Percentiles rank a stretch among this genome's conserved stretches.
phyloP scores from a whole-genome alignment of 2,888 invertebrate species.

The Lomographa bimaculata region DNA sequence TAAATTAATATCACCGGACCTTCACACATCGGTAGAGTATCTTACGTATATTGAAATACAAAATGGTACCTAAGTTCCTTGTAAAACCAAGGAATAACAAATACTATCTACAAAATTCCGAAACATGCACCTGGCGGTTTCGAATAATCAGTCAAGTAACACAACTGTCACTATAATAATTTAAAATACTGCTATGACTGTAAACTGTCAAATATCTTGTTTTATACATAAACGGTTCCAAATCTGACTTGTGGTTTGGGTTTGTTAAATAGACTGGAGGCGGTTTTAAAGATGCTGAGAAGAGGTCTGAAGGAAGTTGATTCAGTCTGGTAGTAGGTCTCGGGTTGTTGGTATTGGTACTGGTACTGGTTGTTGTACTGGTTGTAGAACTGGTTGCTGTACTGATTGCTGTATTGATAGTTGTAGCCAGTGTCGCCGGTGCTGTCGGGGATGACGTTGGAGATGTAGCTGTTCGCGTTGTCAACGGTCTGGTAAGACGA shows the following conservation, averaged over 20 bases:
- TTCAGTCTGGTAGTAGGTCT: conserved; percentile 56
- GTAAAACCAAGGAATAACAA: conserved; percentile 81
- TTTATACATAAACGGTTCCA: conserved; percentile 70
- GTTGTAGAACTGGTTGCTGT: conserved; percentile 61
- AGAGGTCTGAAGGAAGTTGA: conserved; percentile 73
- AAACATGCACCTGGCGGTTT: conserved; percentile 58
- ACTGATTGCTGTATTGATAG: conserved; percentile 50
- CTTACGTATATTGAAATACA: conserved; percentile 44
- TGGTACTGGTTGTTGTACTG: conserved; percentile 64
- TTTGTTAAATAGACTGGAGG: conserved; percentile 68
- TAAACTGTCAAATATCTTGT: conserved; percentile 30
- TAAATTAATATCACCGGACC: conserved; percentile 64
- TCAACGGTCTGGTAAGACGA: conserved; percentile 67
- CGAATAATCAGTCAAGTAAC: conserved; percentile 81
- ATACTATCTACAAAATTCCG: conserved; percentile 71
- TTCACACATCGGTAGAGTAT: conserved; percentile 51
- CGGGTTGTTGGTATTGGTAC: conserved; percentile 60
- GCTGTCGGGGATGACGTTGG: conserved; percentile 82
- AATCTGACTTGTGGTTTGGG: conserved; percentile 71
- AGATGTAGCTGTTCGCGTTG: conserved; percentile 76
- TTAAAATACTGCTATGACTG: conserved; percentile 68
- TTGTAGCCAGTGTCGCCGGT: conserved; percentile 66
- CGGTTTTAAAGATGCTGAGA: conserved; percentile 74
- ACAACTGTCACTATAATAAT: conserved; percentile 69
- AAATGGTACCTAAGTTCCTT: conserved; percentile 65